Conservation (phyloP, 2,888 invertebrate genomes). For the Smittia sp. region DNA sequence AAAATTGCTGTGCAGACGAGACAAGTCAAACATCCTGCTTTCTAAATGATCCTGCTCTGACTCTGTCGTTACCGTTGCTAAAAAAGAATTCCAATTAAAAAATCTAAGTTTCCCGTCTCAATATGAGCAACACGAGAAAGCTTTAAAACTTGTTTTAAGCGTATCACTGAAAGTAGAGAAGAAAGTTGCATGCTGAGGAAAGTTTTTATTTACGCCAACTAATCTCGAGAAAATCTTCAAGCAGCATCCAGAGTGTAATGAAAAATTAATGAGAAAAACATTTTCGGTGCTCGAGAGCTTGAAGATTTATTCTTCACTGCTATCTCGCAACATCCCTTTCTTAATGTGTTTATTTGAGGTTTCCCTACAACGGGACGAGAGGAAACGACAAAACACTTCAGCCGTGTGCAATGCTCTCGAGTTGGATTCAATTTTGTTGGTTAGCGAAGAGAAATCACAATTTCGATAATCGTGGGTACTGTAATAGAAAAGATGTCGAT, state of each 20-base stretch:
- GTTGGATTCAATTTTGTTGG: background rate
- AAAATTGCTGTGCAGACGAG: too few species aligned
- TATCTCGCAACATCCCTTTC: conserved; percentile 20
- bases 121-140: background rate
- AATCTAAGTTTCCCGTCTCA: background rate
- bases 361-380: background rate
- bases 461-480: background rate
- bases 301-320: conserved; percentile 33
- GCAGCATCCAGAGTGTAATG: conserved; percentile 32
- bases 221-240: conserved; percentile 28
- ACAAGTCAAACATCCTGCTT: too few species aligned
- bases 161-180: background rate
- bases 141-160: background rate
- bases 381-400: background rate
- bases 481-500: background rate
- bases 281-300: conserved; percentile 13
- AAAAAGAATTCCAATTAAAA: background rate
- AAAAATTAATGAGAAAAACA: conserved; percentile 41
- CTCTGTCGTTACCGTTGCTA: too few species aligned
- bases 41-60: too few species aligned
- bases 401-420: background rate
- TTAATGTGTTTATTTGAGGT: conserved; percentile 40
- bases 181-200: background rate
- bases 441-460: background rate
- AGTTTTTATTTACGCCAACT: background rate